A percentile compares a stretch with the other conserved stretches of the same genome.
These are phyloP conservation scores for Andricus grossulariae DNA, from an alignment of 1,140 invertebrate genomes.

Conservation along the genomic window DNA sequence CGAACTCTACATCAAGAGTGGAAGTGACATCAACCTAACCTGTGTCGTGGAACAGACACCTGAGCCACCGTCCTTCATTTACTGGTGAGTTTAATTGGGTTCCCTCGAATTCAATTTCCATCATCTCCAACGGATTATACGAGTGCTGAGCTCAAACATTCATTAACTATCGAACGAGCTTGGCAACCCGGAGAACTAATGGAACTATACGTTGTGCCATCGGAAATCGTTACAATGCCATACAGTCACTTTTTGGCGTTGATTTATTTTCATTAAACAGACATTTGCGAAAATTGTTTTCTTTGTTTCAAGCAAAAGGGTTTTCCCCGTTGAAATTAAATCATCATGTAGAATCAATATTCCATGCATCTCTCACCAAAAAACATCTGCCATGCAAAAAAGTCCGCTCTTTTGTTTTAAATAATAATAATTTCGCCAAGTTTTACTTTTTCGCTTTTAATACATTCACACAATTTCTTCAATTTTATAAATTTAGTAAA, in stretches of 20 bases:
- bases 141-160: constrained; percentile 18
- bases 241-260: not conserved
- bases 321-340: no score
- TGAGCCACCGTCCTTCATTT: constrained; percentile 92
- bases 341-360: no score
- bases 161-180: constrained; percentile 30
- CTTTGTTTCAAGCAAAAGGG: no score
- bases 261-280: not conserved
- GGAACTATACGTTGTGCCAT: not conserved
- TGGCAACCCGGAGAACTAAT: constrained; percentile 7
- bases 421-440: no score
- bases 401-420: no score
- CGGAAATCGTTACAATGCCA: constrained; percentile 32
- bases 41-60: constrained; percentile 90
- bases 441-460: no score
- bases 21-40: constrained; percentile 93
- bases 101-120: constrained; percentile 42
- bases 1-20: constrained; percentile 90
- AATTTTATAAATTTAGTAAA: no score
- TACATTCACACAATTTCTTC: no score
- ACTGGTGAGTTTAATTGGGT: constrained; percentile 79
- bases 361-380: no score
- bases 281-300: no score
- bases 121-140: constrained; percentile 37
- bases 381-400: no score